Base-by-base conservation (phyloP, 1,140 invertebrate species). In the Chironomus striatipennis region DNA sequence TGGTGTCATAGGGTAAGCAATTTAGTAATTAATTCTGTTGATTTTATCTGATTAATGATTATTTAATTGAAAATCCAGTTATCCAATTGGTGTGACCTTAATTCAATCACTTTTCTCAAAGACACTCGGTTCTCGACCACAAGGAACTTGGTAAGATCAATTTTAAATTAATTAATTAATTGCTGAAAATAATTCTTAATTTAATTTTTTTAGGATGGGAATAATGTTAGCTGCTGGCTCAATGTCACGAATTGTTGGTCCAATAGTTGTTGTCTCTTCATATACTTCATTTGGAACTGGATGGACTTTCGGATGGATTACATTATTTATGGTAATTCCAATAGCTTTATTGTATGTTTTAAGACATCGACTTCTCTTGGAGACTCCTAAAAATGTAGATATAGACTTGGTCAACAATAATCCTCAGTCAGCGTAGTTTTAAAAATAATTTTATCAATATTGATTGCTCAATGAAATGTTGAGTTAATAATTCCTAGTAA, bases 61-160 rank as follows among this genome's bases (percentile, higher is more conserved):
- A 70, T 70, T 18, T 70, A 17, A 67, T 67, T 17, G 1, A 67
- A 0, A 90, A 1, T 84, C 94, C 74, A 93, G 93, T 2, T 96
- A 95, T 84, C 93, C 93, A 5, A 85, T 93, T 75, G 91, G 91
- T 7, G 90, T 95, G 70, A 93, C 93, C 3, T 86, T 96, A 70
- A 92, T 92, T 73, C 93, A 95, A 81, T 92, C 93, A 0, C 90
- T 96, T 75, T 96, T 93, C 81, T 95, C 93, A 21, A 96, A 96
- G 85, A 88, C 94, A 65, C 85, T 96, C 24, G 94, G 93, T 7
- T 90, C 93, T 0, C 84, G 92, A 78, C 93, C 93, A 1, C 93
- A 92, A 88, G 94, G 93, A 70, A 87, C 93, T 17, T 94, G 93
- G 93, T 57, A 57, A 57, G 47, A 57, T n/a, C 5, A 57, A n/a